These are phyloP conservation scores for Euthynnus affinis DNA, from an alignment of 2,797 vertebrate genomes.

Conservation along the genomic window DNA sequence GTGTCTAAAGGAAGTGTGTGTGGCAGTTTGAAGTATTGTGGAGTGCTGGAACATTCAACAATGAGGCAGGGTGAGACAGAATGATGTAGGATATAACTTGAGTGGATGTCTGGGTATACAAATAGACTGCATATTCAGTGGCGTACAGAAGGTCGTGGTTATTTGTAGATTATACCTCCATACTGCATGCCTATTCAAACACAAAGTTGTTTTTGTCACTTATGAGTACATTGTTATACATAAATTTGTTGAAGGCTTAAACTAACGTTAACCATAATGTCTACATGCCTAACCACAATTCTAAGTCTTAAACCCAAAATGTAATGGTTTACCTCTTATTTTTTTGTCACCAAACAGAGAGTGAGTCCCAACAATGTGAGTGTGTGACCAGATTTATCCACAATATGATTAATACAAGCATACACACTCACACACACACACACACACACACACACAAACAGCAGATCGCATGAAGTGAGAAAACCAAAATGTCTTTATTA, in stretches of 20 bases:
- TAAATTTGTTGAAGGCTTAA: neutral
- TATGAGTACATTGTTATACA: neutral
- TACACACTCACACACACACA: neutral
- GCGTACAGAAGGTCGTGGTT: constrained; percentile 13
- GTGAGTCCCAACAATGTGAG: too few relatives aligned
- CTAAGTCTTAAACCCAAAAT: neutral
- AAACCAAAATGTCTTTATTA: constrained; percentile 90
- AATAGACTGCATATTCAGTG: constrained; percentile 31
- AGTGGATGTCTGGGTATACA: constrained; percentile 19
- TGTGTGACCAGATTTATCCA: neutral
- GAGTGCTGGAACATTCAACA: constrained; percentile 21
- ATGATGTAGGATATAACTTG: constrained; percentile 14
- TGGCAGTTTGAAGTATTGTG: neutral
- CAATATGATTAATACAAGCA: neutral
- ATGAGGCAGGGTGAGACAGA: constrained; percentile 6
- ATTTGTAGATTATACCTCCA: constrained; percentile 23
- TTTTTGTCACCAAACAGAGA: neutral
- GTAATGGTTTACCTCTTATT: neutral
- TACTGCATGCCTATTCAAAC: neutral
- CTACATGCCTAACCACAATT: neutral
- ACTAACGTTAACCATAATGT: neutral
- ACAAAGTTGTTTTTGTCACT: neutral
- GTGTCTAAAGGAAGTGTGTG: constrained; percentile 7
- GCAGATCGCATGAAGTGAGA: constrained; percentile 63
- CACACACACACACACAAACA: constrained; percentile 22